Evolutionary conservation across 1,140 invertebrate genomes (phyloP).

Genomic region (Zaprionus capensis): DNA sequence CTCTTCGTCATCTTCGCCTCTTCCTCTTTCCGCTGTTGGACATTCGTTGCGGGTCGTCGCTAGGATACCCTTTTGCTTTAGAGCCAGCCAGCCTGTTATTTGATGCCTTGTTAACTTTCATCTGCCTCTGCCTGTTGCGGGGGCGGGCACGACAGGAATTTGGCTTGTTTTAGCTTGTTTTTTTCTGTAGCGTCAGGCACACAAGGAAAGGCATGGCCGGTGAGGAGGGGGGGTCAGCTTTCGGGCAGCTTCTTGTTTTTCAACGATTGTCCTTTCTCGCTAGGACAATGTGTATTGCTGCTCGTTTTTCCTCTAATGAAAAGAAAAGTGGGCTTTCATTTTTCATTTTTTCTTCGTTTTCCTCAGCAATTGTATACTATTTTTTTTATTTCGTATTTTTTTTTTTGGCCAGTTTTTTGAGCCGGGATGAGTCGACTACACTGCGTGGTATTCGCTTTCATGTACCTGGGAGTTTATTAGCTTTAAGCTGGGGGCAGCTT

Average conservation of each 20-base stretch:
- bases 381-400: slow-evolving; percentile 22
- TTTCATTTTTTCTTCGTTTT: slow-evolving; percentile 49
- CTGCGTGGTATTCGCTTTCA: slow-evolving; percentile 69
- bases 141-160: slow-evolving; percentile 47
- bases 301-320: slow-evolving; percentile 75
- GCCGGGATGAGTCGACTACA: slow-evolving; percentile 47
- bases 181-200: slow-evolving; percentile 16
- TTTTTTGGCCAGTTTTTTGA: slow-evolving; percentile 28
- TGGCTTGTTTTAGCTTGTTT: slow-evolving; percentile 70
- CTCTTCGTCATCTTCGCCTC: not conserved
- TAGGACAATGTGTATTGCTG: slow-evolving; percentile 57
- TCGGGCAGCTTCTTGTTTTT: slow-evolving; percentile 37
- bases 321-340: slow-evolving; percentile 74
- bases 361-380: slow-evolving; percentile 41
- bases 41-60: slow-evolving; percentile 54
- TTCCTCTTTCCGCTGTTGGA: not conserved
- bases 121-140: slow-evolving; percentile 32
- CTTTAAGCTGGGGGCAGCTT: slow-evolving; percentile 51
- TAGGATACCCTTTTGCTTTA: slow-evolving; percentile 77
- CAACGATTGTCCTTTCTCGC: slow-evolving; percentile 60
- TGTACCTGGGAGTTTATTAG: slow-evolving; percentile 73
- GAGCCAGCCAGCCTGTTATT: slow-evolving; percentile 60
- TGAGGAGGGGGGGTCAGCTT: not conserved
- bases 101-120: slow-evolving; percentile 80
- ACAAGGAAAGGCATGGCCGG: too few relatives aligned